phyloP scores from a whole-genome alignment of 2,113 vertebrate genomes.

The Aegithalos caudatus region DNA sequence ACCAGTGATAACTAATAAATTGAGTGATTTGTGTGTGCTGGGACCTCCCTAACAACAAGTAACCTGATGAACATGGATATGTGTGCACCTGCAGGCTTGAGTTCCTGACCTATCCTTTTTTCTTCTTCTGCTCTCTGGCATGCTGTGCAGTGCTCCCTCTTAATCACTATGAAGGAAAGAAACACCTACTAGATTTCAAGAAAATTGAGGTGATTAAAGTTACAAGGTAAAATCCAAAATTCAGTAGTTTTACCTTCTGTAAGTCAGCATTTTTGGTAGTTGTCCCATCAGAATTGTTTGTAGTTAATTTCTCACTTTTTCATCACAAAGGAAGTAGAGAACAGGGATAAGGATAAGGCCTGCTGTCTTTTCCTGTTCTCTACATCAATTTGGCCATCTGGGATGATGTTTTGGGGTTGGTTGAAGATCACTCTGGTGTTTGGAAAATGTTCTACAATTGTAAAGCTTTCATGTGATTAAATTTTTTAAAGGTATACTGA shows the following conservation, averaged over 20 bases:
- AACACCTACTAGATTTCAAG: slow-evolving; percentile 72
- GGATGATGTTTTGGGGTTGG: neutral
- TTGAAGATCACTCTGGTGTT: neutral
- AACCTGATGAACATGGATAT: neutral
- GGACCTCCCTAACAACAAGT: neutral
- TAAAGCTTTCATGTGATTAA: neutral
- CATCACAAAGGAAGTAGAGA: neutral
- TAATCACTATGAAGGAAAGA: slow-evolving; percentile 74
- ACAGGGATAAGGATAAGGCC: neutral
- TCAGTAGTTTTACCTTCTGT: slow-evolving; percentile 1
- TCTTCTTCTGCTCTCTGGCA: slow-evolving; percentile 51
- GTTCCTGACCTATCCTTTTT: slow-evolving; percentile 62
- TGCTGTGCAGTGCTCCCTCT: slow-evolving; percentile 65
- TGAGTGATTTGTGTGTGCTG: neutral
- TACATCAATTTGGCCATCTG: neutral
- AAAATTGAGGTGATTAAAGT: slow-evolving; percentile 76
- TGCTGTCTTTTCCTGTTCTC: neutral
- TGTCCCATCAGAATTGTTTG: neutral
- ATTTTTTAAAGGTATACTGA: neutral
- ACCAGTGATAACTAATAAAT: neutral
- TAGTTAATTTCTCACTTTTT: neutral
- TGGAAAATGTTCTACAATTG: neutral
- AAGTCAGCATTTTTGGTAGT: neutral
- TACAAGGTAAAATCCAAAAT: slow-evolving; percentile 54
- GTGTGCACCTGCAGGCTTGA: slow-evolving; percentile 9